Percentiles rank a stretch among this genome's conserved stretches.
Conservation (phyloP, 35 echinoderm and acorn worm species). For the Ptychodera flava region DNA sequence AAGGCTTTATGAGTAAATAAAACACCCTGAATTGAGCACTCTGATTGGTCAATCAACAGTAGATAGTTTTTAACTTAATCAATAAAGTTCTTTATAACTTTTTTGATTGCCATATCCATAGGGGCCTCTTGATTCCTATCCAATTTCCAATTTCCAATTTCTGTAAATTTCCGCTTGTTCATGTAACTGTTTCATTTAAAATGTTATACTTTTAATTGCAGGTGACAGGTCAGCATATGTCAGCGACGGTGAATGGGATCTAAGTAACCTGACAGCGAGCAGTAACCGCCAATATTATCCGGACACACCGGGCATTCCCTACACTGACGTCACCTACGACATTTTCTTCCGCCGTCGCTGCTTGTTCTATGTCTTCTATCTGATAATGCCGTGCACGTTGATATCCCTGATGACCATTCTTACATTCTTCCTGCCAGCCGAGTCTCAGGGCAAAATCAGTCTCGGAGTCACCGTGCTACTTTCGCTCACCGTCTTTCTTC, state of each 20-base stretch:
- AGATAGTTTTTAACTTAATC: too few species aligned
- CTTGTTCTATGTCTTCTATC: slow-evolving; percentile 89
- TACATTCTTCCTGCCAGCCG: slow-evolving; percentile 81
- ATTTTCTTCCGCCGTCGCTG: slow-evolving; percentile 68
- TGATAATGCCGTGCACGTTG: slow-evolving; percentile 75
- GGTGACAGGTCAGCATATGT: slow-evolving; percentile 72
- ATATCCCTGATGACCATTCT: slow-evolving; percentile 87
- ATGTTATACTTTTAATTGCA: too few species aligned
- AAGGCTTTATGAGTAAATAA: too few species aligned
- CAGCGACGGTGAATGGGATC: slow-evolving; percentile 95
- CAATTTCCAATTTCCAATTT: too few species aligned
- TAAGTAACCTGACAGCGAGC: slow-evolving; percentile 33
- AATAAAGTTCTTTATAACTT: too few species aligned
- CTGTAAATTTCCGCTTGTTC: too few species aligned
- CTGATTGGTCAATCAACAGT: too few species aligned
- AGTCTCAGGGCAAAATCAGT: slow-evolving; percentile 92
- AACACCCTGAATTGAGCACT: too few species aligned
- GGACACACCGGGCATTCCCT: slow-evolving; percentile 76
- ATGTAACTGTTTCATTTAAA: too few species aligned
- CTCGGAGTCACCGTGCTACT: slow-evolving; percentile 90
- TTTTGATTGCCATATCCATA: too few species aligned
- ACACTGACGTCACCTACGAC: slow-evolving; percentile 75
- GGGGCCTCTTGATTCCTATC: too few species aligned
- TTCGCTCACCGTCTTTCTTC: slow-evolving; percentile 93
- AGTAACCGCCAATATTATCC: slow-evolving; percentile 88